Evolutionary conservation across 2,113 vertebrate genomes (phyloP).

Genomic region (Centropus unirufus): DNA sequence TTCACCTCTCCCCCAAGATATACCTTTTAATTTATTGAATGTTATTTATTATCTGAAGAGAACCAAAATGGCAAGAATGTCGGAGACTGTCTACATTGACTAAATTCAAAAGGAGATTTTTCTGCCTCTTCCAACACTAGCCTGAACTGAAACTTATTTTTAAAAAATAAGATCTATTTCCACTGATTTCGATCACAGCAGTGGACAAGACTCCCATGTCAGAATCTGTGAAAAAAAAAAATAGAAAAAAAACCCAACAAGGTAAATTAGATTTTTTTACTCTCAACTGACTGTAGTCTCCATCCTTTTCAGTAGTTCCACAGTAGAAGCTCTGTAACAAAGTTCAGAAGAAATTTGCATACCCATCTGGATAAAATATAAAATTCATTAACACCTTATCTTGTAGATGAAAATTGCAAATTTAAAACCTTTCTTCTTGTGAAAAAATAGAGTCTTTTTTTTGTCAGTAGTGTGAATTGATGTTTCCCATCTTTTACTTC

Average conservation of each 20-base stretch:
- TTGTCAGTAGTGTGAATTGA: conserved; percentile 64
- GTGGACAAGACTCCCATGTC: background rate
- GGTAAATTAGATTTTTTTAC: background rate
- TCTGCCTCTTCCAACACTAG: background rate
- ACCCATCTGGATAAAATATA: conserved; percentile 64
- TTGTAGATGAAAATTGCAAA: conserved; percentile 59
- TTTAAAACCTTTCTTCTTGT: conserved; percentile 64
- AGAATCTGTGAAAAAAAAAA: background rate
- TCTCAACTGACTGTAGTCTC: background rate
- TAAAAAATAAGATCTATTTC: background rate
- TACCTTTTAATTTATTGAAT: background rate
- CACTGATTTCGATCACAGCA: background rate
- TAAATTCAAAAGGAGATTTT: background rate
- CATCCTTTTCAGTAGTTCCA: background rate
- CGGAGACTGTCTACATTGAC: background rate
- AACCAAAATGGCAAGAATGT: background rate
- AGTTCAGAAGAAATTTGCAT: conserved; percentile 62
- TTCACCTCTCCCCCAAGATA: background rate
- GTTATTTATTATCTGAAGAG: background rate
- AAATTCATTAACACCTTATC: conserved; percentile 73
- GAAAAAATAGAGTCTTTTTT: conserved; percentile 31
- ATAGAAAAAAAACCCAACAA: background rate
- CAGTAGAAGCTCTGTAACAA: conserved; percentile 29
- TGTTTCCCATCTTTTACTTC: conserved; percentile 58
- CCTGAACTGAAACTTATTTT: background rate